phyloP scores from a whole-genome alignment of 1,140 invertebrate genomes.

The Euura lappo region DNA sequence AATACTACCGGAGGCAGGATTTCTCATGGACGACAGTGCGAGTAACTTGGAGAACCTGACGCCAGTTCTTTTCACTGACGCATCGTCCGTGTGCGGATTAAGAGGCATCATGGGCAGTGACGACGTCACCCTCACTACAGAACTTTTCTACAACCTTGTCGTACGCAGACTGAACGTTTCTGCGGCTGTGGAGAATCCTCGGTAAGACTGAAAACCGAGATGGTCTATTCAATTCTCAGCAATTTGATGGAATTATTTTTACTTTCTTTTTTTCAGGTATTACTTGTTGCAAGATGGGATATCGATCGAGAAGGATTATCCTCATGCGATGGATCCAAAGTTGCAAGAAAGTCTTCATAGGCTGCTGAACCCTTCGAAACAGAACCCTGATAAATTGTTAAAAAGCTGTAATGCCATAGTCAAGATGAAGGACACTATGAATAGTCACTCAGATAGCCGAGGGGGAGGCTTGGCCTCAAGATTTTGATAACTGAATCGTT shows the following conservation, averaged over 20 bases:
- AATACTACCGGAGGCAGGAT: conserved; percentile 46
- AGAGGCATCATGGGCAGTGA: conserved; percentile 48
- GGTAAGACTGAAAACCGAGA: conserved; percentile 35
- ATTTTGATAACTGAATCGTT: conserved; percentile 52
- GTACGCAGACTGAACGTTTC: conserved; percentile 47
- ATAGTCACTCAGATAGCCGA: conserved; percentile 68
- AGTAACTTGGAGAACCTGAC: conserved; percentile 40
- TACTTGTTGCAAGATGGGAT: conserved; percentile 44
- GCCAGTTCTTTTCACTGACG: conserved; percentile 47
- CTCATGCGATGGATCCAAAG: conserved; percentile 36
- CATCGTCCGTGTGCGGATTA: conserved; percentile 38
- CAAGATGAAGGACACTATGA: conserved; percentile 56
- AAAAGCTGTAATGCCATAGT: conserved; percentile 61
- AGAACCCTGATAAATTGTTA: conserved; percentile 35
- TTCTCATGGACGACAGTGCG: conserved; percentile 42
- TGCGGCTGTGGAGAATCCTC: conserved; percentile 48
- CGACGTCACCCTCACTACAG: conserved; percentile 43
- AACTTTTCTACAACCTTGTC: conserved; percentile 53
- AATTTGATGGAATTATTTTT: background rate
- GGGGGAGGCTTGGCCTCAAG: conserved; percentile 68
- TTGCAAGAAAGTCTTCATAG: conserved; percentile 38
- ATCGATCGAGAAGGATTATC: conserved; percentile 46
- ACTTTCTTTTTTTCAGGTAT: conserved; percentile 36
- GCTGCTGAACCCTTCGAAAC: conserved; percentile 31
- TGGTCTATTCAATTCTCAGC: background rate